Evolutionary conservation across 2,888 invertebrate genomes (phyloP), one percentile per base, ranked within the genome.

Genomic region (Pseudococcus longispinus): DNA sequence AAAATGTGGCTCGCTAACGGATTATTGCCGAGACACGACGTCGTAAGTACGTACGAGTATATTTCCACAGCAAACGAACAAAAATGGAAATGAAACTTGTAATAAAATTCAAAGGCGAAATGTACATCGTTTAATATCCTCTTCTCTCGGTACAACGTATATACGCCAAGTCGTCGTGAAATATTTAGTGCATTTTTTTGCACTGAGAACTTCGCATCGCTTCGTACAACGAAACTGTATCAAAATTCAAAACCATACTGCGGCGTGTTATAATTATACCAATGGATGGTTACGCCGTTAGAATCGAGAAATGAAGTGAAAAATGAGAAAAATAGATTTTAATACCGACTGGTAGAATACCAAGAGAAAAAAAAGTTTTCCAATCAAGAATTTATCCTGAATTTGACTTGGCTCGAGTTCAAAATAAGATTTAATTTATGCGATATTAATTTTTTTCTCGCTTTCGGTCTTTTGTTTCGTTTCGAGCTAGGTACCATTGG

Each of bases 351-450:
- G n/a, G n/a, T 5, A 5, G n/a, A 51, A n/a, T 51, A 51, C 51
- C n/a, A n/a, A n/a, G n/a, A n/a, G 13, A 51, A 65, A 65, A 60
- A 65, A 65, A 65, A 65, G 13, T 65, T 65, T 65, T 26, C 65
- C 15, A 65, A 65, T 65, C 65, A 65, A 65, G 65, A 26, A 65
- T 65, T 65, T 65, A 65, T 65, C 65, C 65, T 65, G 65, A 65
- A 65, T 23, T 65, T 65, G 65, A 11, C 26, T 65, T 65, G 65
- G 65, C 65, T 26, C 26, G 23, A 65, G 26, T 65, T 26, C 65
- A 65, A 65, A 65, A 65, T 26, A 11, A 26, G 23, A 65, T 65
- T 23, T 65, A 65, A 65, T 65, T 65, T 65, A 65, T 23, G 65
- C 65, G 65, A 26, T 65, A 65, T 65, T 65, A 65, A 65, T 65